phyloP scores from a whole-genome alignment of 2,888 invertebrate species.

The Autographa gamma region DNA sequence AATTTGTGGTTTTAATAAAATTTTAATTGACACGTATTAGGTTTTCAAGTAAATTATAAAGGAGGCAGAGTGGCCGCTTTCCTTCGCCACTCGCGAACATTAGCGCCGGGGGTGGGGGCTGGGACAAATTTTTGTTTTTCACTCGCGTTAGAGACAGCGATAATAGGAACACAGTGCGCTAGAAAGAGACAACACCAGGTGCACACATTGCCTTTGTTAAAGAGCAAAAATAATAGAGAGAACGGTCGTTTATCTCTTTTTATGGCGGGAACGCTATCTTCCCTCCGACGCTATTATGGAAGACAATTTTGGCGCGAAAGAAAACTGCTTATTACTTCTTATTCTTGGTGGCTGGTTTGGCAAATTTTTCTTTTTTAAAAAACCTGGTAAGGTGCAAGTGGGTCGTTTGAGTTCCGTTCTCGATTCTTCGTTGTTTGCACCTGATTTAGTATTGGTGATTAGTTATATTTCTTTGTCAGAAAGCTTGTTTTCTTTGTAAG shows the following conservation, averaged over 20 bases:
- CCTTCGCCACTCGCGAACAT: constrained; percentile 80
- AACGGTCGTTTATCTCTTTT: constrained; percentile 89
- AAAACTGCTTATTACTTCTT: constrained; percentile 89
- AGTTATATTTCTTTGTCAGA: constrained; percentile 7
- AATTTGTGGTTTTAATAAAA: constrained; percentile 82
- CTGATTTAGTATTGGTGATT: constrained; percentile 40
- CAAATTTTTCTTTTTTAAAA: constrained; percentile 64
- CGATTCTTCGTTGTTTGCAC: constrained; percentile 29
- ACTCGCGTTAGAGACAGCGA: constrained; percentile 75
- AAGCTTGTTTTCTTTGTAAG: neutral
- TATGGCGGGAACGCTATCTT: constrained; percentile 87
- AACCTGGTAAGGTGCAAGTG: constrained; percentile 48
- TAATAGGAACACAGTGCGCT: constrained; percentile 57
- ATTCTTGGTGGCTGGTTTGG: constrained; percentile 81
- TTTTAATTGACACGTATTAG: constrained; percentile 88
- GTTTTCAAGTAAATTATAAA: constrained; percentile 85
- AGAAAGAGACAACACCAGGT: constrained; percentile 84
- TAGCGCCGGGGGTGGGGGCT: constrained; percentile 81
- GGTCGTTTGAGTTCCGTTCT: constrained; percentile 46
- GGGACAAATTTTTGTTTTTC: constrained; percentile 87
- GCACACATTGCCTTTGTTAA: constrained; percentile 88
- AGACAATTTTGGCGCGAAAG: constrained; percentile 89
- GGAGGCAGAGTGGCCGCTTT: constrained; percentile 77
- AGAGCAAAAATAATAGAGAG: constrained; percentile 89
- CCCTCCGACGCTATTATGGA: constrained; percentile 86